A percentile compares a stretch with the other conserved stretches of the same genome.
These are phyloP conservation scores for Brachypterus glaber DNA, from an alignment of 2,888 invertebrate genomes.

Conservation along the genomic window DNA sequence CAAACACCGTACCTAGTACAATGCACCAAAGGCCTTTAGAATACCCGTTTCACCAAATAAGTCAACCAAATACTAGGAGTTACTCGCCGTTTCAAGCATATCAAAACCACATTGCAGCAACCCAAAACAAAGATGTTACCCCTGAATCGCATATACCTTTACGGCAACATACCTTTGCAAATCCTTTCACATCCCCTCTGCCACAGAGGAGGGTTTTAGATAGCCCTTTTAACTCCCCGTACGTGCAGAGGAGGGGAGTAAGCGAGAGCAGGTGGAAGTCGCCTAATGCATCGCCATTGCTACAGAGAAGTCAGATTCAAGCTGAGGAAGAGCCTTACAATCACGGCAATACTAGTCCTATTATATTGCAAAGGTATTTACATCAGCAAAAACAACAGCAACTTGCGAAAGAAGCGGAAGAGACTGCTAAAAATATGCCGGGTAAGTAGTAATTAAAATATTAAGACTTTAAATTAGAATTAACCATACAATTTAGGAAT, in stretches of 20 bases:
- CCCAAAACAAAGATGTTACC: background rate
- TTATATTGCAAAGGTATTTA: slow-evolving; percentile 67
- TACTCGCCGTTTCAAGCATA: slow-evolving; percentile 34
- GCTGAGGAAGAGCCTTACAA: slow-evolving; percentile 28
- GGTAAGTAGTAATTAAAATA: background rate
- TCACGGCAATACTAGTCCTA: slow-evolving; percentile 67
- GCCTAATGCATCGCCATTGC: slow-evolving; percentile 38
- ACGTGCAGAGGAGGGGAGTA: slow-evolving; percentile 25
- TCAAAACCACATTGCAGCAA: slow-evolving; percentile 30
- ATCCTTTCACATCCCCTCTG: slow-evolving; percentile 1
- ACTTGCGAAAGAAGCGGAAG: slow-evolving; percentile 41
- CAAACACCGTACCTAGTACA: background rate
- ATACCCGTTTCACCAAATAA: slow-evolving; percentile 7
- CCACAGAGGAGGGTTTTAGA: too few relatives aligned
- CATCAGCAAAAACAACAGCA: slow-evolving; percentile 67
- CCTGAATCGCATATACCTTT: slow-evolving; percentile 9
- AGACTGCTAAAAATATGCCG: slow-evolving; percentile 23
- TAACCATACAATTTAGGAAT: background rate
- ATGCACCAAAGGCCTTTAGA: slow-evolving; percentile 23
- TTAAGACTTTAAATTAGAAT: background rate
- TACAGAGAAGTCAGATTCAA: slow-evolving; percentile 34
- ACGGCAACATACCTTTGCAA: background rate
- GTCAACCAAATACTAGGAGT: slow-evolving; percentile 24
- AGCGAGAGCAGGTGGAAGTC: slow-evolving; percentile 35
- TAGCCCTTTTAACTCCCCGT: slow-evolving; percentile 20